A percentile compares a stretch with the other conserved stretches of the same genome.
phyloP scores from a whole-genome alignment of 2,797 vertebrate genomes.

The Cheirogaleus major region DNA sequence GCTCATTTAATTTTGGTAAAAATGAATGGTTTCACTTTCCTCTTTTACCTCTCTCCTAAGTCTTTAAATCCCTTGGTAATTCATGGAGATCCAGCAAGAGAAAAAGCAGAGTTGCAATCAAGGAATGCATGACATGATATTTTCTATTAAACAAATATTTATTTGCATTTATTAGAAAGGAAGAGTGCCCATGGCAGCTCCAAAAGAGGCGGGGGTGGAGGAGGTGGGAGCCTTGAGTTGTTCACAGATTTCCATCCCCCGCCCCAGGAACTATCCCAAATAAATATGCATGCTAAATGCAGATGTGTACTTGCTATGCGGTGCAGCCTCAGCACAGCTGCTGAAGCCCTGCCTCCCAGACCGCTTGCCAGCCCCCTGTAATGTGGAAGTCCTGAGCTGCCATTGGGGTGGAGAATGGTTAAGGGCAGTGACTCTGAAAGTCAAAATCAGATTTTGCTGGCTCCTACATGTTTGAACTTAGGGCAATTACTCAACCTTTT shows the following conservation, averaged over 20 bases:
- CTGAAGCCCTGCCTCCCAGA: neutral
- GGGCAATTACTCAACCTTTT: neutral
- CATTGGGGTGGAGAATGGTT: neutral
- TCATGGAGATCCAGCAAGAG: neutral
- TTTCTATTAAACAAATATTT: neutral
- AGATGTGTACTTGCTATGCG: neutral
- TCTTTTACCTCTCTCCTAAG: neutral
- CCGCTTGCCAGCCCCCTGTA: neutral
- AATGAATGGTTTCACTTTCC: neutral
- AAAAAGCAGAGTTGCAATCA: constrained; percentile 11
- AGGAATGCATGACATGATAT: neutral
- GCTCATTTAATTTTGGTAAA: neutral
- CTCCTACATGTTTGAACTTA: neutral
- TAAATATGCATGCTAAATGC: neutral
- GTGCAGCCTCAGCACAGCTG: neutral
- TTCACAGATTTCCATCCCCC: neutral
- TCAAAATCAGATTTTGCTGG: neutral
- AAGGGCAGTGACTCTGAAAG: neutral
- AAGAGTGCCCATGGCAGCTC: neutral
- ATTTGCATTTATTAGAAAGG: neutral
- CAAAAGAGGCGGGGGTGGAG: neutral
- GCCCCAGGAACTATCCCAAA: neutral
- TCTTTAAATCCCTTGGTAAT: neutral
- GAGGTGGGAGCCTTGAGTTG: neutral
- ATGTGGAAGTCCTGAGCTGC: neutral